phyloP scores from a whole-genome alignment of 2,797 vertebrate genomes.

The Mormyrops boulengeri region DNA sequence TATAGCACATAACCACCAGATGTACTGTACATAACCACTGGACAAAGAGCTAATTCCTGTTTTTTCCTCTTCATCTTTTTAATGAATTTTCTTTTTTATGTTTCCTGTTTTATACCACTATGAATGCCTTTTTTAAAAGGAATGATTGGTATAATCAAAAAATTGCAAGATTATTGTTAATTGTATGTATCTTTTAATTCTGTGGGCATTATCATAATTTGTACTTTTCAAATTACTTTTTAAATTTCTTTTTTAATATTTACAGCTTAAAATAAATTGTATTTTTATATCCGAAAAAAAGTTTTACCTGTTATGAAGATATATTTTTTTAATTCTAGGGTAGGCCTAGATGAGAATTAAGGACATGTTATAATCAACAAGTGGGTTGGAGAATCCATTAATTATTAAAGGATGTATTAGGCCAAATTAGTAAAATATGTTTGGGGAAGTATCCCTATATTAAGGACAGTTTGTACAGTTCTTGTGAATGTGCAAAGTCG shows the following conservation, averaged over 20 bases:
- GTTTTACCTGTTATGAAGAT: not conserved
- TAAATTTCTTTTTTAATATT: not conserved
- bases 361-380: not conserved
- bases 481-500: not conserved
- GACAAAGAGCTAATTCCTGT: not conserved
- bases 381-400: not conserved
- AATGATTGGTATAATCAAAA: not conserved
- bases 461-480: not conserved
- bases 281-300: not conserved
- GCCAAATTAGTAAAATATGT: not conserved
- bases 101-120: not conserved
- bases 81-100: not conserved
- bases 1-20: not conserved
- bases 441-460: not conserved
- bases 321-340: not conserved
- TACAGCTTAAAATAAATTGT: not conserved
- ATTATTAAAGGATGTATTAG: not conserved
- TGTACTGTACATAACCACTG: not conserved
- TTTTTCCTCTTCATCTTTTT: not conserved
- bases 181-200: not conserved
- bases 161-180: not conserved
- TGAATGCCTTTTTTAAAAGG: not conserved
- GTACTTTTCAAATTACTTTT: not conserved
- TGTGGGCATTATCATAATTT: not conserved
- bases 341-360: not conserved